phyloP scores from a whole-genome alignment of 2,888 invertebrate species.

The Polydrusus cervinus region DNA sequence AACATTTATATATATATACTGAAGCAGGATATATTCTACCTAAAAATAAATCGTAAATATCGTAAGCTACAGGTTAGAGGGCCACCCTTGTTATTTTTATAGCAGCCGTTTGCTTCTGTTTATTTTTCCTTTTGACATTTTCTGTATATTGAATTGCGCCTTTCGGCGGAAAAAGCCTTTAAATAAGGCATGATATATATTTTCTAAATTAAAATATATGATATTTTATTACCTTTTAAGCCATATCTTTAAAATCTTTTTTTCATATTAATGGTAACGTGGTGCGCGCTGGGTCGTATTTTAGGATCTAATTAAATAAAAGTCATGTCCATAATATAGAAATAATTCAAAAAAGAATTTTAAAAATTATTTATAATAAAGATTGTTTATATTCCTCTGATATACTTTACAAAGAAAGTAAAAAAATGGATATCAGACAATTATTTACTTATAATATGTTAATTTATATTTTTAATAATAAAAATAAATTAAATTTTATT shows the following conservation, averaged over 20 bases:
- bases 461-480: too few relatives aligned
- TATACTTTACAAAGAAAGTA: too few relatives aligned
- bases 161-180: neutral
- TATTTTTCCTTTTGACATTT: slow-evolving; percentile 13
- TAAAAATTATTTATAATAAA: too few relatives aligned
- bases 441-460: too few relatives aligned
- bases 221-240: neutral
- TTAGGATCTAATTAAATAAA: too few relatives aligned
- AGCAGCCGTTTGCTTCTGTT: neutral
- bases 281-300: neutral
- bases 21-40: too few relatives aligned
- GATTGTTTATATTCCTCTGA: too few relatives aligned
- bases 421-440: too few relatives aligned
- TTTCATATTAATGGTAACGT: neutral
- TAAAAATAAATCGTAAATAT: neutral
- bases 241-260: neutral
- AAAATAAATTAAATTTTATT: too few relatives aligned
- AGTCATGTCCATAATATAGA: too few relatives aligned
- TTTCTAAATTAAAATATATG: slow-evolving; percentile 9
- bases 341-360: too few relatives aligned
- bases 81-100: neutral
- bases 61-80: slow-evolving; percentile 5
- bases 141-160: neutral
- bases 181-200: neutral
- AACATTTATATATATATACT: too few relatives aligned